Evolutionary conservation across 1,140 invertebrate genomes (phyloP), one percentile per base, ranked within the genome.

Genomic region (Hermetia illucens): DNA sequence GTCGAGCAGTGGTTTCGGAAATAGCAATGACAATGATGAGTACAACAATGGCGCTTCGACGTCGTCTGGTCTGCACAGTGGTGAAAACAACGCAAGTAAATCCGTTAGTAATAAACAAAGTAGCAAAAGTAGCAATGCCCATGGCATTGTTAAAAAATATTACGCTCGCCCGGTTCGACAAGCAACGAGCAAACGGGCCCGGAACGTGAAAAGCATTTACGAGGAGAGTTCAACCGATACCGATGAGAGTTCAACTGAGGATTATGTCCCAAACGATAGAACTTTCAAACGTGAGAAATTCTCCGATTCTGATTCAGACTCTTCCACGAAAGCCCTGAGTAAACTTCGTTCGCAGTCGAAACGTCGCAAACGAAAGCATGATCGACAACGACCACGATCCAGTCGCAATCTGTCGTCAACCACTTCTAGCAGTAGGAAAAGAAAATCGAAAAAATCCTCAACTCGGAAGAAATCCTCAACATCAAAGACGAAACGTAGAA

Each of bases 381-480:
- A 27, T 27, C 8, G 24, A 27, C 24, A 13, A 13, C 8, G 13
- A 27, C 8, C 8, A 27, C 24, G 13, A 8, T 27, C 24, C 13
- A 27, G 13, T 9, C 24, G 24, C 24, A 9, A 27, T 27, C 8
- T 9, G 24, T 27, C 24, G n/a, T n/a, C n/a, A n/a, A n/a, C n/a
- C 13, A 13, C 8, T 27, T 27, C 24, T 27, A 27, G 13, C 8
- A 27, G 24, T 27, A 27, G 13, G 24, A 27, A 27, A 13, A 8
- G 24, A 27, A 27, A 27, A 27, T 27, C 24, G 24, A 27, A 27
- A 13, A 27, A 27, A 27, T 27, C 24, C n/a, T n/a, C n/a, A n/a
- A n/a, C n/a, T 27, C 8, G 24, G 24, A 27, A 27, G 24, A 27
- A 27, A 27, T 27, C 24, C 24, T 9, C 8, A 27, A 27, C 8